Conservation (phyloP, 2,797 vertebrate genomes). For the Sardinella longiceps region DNA sequence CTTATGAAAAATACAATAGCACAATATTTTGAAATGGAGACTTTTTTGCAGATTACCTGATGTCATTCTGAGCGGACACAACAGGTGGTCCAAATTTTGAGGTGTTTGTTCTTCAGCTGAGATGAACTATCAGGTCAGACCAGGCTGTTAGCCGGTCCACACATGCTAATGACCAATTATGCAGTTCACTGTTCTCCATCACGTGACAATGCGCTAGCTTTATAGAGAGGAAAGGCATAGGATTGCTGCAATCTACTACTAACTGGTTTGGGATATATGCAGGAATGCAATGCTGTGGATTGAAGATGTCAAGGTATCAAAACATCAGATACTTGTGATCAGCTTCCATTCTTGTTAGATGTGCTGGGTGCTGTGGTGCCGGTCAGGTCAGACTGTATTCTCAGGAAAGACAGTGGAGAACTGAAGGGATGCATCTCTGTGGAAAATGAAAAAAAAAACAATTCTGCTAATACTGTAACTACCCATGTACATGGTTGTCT, state of each 20-base stretch:
- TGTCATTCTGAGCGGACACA: slow-evolving; percentile 68
- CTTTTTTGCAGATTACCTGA: slow-evolving; percentile 74
- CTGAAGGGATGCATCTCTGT: slow-evolving; percentile 47
- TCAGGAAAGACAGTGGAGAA: slow-evolving; percentile 69
- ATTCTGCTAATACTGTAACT: not conserved
- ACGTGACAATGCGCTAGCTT: slow-evolving; percentile 43
- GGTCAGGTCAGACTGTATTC: slow-evolving; percentile 61
- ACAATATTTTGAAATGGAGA: slow-evolving; percentile 73
- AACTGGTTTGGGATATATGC: not conserved
- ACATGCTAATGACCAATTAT: slow-evolving; percentile 20
- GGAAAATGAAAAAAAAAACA: slow-evolving; percentile 37
- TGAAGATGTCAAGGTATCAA: not conserved
- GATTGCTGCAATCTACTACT: not conserved
- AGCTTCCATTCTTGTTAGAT: not conserved
- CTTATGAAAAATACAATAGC: slow-evolving; percentile 71
- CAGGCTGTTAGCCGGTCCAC: slow-evolving; percentile 5
- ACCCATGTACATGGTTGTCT: not conserved
- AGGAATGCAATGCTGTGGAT: not conserved
- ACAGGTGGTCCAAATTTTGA: slow-evolving; percentile 37
- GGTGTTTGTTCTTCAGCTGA: not conserved
- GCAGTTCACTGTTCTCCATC: slow-evolving; percentile 50
- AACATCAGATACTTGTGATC: not conserved
- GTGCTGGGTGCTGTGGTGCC: not conserved
- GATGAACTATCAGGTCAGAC: slow-evolving; percentile 30
- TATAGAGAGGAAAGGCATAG: not conserved